Evolutionary conservation across 2,888 invertebrate species (phyloP).

Genomic region (Cerceris ruficornis): DNA sequence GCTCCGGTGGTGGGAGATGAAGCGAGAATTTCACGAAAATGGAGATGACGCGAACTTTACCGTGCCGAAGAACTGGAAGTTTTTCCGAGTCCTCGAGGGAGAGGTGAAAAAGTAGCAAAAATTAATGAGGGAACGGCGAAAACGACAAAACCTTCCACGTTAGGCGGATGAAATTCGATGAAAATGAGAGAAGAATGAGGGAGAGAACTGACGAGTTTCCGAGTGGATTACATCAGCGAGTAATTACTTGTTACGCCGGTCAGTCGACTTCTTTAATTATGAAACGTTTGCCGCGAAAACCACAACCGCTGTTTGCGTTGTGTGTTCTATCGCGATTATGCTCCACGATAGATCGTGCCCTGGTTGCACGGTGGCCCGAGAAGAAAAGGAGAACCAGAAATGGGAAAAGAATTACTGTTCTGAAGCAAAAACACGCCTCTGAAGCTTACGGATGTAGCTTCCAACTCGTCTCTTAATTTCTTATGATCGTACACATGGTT

Average conservation of each 20-base stretch:
- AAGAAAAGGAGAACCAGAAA: background rate
- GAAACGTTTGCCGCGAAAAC: conserved; percentile 26
- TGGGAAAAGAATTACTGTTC: background rate
- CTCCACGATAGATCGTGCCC: background rate
- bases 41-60: conserved; percentile 49
- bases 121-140: background rate
- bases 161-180: conserved; percentile 37
- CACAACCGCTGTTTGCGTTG: background rate
- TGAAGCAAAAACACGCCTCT: too few species aligned
- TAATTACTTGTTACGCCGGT: conserved; percentile 57
- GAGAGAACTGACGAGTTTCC: conserved; percentile 31
- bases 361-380: background rate
- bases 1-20: conserved; percentile 20
- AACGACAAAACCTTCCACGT: background rate
- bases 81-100: conserved; percentile 28
- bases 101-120: background rate
- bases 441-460: too few species aligned
- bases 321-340: conserved; percentile 2
- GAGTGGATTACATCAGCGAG: conserved; percentile 50
- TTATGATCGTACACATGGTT: too few species aligned
- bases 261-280: conserved; percentile 41
- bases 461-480: too few species aligned
- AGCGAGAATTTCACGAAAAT: conserved; percentile 43
- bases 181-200: conserved; percentile 25
- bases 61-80: conserved; percentile 40